Conservation (phyloP, 1,140 invertebrate species). For the Penaeus chinensis region DNA sequence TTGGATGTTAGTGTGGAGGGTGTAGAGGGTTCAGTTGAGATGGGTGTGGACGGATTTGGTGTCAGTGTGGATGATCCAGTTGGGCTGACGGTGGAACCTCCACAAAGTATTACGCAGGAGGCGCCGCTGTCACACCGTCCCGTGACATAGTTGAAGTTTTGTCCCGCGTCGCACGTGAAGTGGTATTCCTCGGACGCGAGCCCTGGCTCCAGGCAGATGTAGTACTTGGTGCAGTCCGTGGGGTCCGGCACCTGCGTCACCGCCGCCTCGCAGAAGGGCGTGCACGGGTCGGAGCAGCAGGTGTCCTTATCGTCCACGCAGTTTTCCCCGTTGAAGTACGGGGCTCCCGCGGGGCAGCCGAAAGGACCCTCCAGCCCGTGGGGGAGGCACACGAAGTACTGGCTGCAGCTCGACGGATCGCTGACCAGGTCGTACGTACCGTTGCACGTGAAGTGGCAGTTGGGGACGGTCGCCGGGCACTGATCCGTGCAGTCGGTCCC, state of each 20-base stretch:
- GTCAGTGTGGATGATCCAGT: too few species aligned
- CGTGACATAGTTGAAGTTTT: background rate
- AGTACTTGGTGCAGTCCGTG: constrained; percentile 27
- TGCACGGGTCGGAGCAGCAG: background rate
- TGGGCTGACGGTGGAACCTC: background rate
- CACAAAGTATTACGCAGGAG: background rate
- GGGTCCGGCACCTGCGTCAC: background rate
- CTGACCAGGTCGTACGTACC: background rate
- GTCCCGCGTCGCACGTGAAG: constrained; percentile 11
- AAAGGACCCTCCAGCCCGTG: background rate
- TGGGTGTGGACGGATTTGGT: too few species aligned
- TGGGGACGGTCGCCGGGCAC: background rate
- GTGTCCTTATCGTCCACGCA: background rate
- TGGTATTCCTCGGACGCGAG: background rate
- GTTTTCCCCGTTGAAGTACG: background rate
- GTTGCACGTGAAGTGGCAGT: constrained; percentile 26
- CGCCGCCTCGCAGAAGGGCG: constrained; percentile 1
- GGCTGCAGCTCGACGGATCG: constrained; percentile 4
- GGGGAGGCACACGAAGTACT: background rate
- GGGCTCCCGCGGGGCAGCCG: background rate
- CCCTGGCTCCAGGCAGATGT: constrained; percentile 24
- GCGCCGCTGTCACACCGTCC: constrained; percentile 6
- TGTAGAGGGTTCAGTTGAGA: too few species aligned
- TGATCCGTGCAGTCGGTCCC: background rate
- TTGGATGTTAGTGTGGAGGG: too few species aligned